Percentiles rank a stretch among this genome's conserved stretches.
Conservation (phyloP, 2,797 vertebrate genomes). For the Sebastes itinus region DNA sequence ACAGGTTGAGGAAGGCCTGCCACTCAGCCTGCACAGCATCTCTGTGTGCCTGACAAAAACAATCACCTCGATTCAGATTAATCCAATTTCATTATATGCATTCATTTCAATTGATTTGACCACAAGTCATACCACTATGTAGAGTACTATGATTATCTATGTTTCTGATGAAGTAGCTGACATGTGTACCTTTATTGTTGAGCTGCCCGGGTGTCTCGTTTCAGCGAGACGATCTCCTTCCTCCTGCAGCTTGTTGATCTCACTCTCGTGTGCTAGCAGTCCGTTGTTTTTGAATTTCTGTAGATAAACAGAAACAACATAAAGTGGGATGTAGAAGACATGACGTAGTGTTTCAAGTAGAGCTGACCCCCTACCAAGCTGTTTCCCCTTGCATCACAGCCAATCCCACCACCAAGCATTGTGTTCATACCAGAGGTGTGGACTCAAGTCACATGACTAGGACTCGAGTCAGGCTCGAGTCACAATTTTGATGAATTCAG, state of each 20-base stretch:
- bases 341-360: not conserved
- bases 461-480: too few relatives aligned
- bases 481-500: too few relatives aligned
- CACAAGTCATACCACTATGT: too few relatives aligned
- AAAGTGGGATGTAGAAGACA: not conserved
- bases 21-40: constrained; percentile 87
- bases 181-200: constrained; percentile 82
- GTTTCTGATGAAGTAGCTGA: not conserved
- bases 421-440: too few relatives aligned
- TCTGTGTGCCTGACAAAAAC: constrained; percentile 81
- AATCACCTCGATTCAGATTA: not conserved
- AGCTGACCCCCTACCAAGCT: too few relatives aligned
- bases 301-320: not conserved
- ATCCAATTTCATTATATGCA: not conserved
- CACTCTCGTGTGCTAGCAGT: constrained; percentile 86
- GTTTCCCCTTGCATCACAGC: too few relatives aligned
- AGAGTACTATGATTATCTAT: too few relatives aligned
- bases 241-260: constrained; percentile 83
- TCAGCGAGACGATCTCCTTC: constrained; percentile 84
- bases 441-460: too few relatives aligned
- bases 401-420: too few relatives aligned
- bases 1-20: constrained; percentile 93
- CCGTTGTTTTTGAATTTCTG: constrained; percentile 91
- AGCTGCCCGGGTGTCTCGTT: constrained; percentile 84
- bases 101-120: not conserved